Conservation (phyloP, 2,797 vertebrate species). For the Rhinella marina region DNA sequence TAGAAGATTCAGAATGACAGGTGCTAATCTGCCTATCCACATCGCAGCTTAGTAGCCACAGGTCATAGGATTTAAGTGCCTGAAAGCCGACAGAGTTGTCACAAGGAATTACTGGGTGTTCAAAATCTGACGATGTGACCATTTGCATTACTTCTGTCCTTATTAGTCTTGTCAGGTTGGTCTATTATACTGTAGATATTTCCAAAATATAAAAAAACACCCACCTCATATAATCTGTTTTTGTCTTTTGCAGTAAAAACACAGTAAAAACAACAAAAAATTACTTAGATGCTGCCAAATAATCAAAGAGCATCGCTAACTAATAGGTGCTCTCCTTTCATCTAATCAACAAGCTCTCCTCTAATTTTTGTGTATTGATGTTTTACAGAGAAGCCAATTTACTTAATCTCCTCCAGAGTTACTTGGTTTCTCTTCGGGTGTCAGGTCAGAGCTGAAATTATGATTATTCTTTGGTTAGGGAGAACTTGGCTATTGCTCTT, state of each 20-base stretch:
- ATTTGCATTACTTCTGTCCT: conserved; percentile 1
- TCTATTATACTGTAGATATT: background rate
- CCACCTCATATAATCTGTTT: background rate
- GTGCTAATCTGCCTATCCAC: background rate
- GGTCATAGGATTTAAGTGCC: background rate
- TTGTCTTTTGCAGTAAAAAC: background rate
- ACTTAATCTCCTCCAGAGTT: conserved; percentile 36
- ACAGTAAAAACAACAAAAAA: background rate
- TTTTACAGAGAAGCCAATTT: conserved; percentile 35
- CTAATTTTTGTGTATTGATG: conserved; percentile 51
- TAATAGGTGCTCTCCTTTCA: conserved; percentile 18
- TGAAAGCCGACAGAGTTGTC: conserved; percentile 32
- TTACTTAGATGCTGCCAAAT: background rate
- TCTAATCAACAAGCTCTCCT: conserved; percentile 36
- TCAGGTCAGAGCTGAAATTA: conserved; percentile 29
- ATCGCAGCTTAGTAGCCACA: background rate
- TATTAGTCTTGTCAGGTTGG: conserved; percentile 11
- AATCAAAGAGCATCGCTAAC: conserved; percentile 28
- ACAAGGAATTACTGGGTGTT: conserved; percentile 28
- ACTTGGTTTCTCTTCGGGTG: conserved; percentile 20
- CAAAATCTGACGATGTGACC: background rate
- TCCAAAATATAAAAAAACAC: conserved; percentile 1
- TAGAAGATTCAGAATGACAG: conserved; percentile 7
- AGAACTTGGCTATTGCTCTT: conserved; percentile 36
- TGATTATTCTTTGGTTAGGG: conserved; percentile 37